phyloP scores from a whole-genome alignment of 2,113 vertebrate genomes.

The Salminus brasiliensis region DNA sequence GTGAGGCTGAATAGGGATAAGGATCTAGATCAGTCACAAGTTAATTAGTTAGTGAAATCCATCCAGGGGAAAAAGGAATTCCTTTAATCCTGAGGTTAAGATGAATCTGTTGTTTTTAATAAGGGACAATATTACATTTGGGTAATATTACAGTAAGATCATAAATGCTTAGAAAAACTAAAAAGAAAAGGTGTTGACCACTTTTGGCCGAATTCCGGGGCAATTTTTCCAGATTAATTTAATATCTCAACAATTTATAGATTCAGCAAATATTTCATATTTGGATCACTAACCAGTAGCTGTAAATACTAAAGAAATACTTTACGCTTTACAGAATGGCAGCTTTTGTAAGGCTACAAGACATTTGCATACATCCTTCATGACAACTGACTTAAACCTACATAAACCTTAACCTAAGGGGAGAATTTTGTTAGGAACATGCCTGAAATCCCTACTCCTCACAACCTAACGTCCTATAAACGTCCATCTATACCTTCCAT shows the following conservation, averaged over 20 bases:
- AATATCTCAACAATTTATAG: neutral
- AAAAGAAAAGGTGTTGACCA: slow-evolving; percentile 5
- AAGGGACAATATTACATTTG: slow-evolving; percentile 3
- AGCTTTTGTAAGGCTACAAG: no score
- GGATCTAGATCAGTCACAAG: slow-evolving; percentile 43
- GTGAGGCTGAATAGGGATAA: slow-evolving; percentile 55
- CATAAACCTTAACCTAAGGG: no score
- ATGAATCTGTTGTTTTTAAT: neutral
- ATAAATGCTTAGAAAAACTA: neutral
- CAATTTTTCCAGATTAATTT: neutral
- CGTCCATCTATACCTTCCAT: no score
- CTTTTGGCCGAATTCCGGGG: neutral
- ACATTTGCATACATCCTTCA: no score
- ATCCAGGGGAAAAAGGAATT: slow-evolving; percentile 6
- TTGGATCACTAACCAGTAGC: slow-evolving; percentile 20
- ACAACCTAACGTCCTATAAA: no score
- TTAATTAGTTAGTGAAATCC: slow-evolving; percentile 56
- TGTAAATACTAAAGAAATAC: neutral
- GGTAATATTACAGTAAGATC: neutral
- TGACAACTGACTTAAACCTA: no score
- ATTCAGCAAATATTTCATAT: neutral
- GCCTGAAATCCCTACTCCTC: no score
- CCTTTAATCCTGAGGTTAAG: neutral
- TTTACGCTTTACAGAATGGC: no score
- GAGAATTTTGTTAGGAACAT: slow-evolving; percentile 20